Percentiles rank a stretch among this genome's conserved stretches.
Evolutionary conservation across 2,888 invertebrate genomes (phyloP).

Genomic region (Pyrgus malvae): DNA sequence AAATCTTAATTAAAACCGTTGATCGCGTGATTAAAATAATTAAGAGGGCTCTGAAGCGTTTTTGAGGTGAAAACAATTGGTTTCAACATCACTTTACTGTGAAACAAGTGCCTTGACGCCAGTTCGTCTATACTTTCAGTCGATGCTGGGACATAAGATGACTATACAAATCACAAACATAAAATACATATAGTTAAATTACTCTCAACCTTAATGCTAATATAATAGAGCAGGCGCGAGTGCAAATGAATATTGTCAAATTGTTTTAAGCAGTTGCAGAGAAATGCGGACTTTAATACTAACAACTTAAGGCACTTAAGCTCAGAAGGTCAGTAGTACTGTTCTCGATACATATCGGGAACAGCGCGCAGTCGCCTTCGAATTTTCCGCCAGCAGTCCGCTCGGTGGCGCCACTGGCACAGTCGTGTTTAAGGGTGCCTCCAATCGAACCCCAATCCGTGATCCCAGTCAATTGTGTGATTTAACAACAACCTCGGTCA

Average conservation of each 20-base stretch:
- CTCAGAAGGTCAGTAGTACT: constrained; percentile 33
- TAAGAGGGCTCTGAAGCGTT: constrained; percentile 6
- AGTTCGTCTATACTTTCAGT: constrained; percentile 59
- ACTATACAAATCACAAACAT: constrained; percentile 32
- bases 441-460: constrained; percentile 38
- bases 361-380: constrained; percentile 63
- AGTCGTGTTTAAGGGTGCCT: constrained; percentile 49
- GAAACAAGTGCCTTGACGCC: constrained; percentile 46
- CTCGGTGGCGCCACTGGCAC: constrained; percentile 66
- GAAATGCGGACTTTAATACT: constrained; percentile 41
- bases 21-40: constrained; percentile 17
- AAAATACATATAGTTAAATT: constrained; percentile 19
- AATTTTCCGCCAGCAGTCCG: constrained; percentile 51
- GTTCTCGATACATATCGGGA: constrained; percentile 42
- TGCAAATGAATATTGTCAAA: constrained; percentile 23
- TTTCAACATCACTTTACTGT: constrained; percentile 6
- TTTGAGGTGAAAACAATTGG: constrained; percentile 5
- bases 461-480: constrained; percentile 51
- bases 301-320: constrained; percentile 36
- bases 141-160: constrained; percentile 59
- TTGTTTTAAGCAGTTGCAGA: constrained; percentile 34
- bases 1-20: neutral
- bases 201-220: constrained; percentile 35
- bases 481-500: constrained; percentile 44
- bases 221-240: constrained; percentile 10